Percentiles rank a stretch among this genome's conserved stretches.
Evolutionary conservation across 2,888 invertebrate species (phyloP).

Genomic region (Lacanobia wlatinum): DNA sequence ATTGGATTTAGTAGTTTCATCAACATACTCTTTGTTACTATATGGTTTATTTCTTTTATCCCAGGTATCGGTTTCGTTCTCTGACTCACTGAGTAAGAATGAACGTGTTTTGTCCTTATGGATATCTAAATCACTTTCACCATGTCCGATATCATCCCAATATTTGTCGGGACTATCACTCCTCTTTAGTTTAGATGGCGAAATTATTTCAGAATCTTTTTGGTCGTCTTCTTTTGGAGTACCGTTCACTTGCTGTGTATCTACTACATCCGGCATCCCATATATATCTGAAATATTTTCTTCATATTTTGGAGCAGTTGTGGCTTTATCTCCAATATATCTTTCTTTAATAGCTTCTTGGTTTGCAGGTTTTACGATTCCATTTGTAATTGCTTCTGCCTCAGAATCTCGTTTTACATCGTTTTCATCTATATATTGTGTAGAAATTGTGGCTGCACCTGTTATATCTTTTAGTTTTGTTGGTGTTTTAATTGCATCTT

Average conservation of each 20-base stretch:
- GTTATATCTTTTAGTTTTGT: background rate
- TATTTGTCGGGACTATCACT: background rate
- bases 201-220: constrained; percentile 12
- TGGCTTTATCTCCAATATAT: background rate
- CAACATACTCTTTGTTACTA: background rate
- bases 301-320: background rate
- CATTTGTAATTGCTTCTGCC: background rate
- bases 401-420: background rate
- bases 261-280: background rate
- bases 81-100: background rate
- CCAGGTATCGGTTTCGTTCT: background rate
- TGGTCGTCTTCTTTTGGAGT: background rate
- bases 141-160: background rate
- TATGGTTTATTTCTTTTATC: background rate
- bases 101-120: background rate
- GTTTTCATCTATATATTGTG: background rate
- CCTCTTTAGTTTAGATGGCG: background rate
- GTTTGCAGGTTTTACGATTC: background rate
- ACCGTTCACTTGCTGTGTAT: background rate
- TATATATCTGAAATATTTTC: background rate
- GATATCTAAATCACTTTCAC: background rate
- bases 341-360: background rate
- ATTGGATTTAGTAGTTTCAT: background rate
- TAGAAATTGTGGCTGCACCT: background rate
- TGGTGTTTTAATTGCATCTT: background rate